A percentile compares a stretch with the other conserved stretches of the same genome.
Evolutionary conservation across 2,113 vertebrate genomes (phyloP).

Genomic region (Lophura nycthemera): DNA sequence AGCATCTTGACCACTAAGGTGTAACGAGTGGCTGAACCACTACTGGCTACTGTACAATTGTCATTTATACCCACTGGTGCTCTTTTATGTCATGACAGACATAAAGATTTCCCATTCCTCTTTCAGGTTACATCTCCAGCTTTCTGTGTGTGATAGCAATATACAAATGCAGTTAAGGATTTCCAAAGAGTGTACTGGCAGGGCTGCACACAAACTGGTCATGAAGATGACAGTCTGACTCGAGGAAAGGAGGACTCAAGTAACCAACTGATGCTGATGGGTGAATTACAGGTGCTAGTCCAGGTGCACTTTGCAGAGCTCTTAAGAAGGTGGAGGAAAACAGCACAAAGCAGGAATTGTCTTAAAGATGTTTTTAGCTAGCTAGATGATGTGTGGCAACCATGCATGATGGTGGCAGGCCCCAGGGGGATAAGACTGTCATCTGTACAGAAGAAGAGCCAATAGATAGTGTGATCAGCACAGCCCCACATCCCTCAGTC

Average conservation of each 20-base stretch:
- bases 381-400: not conserved
- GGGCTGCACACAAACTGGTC: not conserved
- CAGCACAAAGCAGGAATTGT: not conserved
- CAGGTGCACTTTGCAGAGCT: not conserved
- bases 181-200: not conserved
- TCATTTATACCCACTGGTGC: not conserved
- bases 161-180: not conserved
- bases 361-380: not conserved
- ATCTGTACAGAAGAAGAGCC: not conserved
- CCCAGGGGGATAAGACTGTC: not conserved
- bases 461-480: not conserved
- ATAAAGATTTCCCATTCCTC: not conserved
- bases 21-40: not conserved
- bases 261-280: not conserved
- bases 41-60: not conserved
- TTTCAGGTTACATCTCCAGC: not conserved
- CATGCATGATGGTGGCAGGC: rapidly evolving
- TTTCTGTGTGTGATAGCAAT: not conserved
- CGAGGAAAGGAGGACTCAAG: not conserved
- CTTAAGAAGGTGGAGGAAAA: not conserved
- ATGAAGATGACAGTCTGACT: not conserved
- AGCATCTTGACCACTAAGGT: not conserved
- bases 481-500: not conserved
- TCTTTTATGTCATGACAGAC: rapidly evolving
- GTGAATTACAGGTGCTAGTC: not conserved